These are phyloP conservation scores for Dermolepida albohirtum DNA, from an alignment of 2,888 invertebrate species.

Conservation along the genomic window DNA sequence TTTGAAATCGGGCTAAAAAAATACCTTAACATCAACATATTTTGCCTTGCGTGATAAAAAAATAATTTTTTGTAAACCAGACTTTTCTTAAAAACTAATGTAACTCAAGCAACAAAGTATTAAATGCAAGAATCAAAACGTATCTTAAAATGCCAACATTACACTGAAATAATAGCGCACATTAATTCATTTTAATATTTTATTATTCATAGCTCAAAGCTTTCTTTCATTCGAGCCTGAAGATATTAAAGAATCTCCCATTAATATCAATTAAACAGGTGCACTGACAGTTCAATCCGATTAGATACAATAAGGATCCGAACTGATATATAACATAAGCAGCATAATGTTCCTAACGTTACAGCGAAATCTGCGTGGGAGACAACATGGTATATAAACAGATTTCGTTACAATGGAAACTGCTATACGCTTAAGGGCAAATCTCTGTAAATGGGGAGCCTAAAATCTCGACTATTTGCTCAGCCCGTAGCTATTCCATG, in stretches of 20 bases:
- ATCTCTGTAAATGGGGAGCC: slow-evolving; percentile 48
- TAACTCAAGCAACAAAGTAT: too few species aligned
- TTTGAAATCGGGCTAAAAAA: too few species aligned
- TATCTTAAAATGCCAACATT: too few species aligned
- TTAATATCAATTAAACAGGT: slow-evolving; percentile 42
- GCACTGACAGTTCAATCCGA: slow-evolving; percentile 32
- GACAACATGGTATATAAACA: slow-evolving; percentile 61
- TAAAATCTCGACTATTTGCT: slow-evolving; percentile 50
- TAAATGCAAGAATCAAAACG: too few species aligned
- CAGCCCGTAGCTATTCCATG: slow-evolving; percentile 51
- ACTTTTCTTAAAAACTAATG: too few species aligned
- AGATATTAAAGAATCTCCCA: background rate
- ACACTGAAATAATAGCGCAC: too few species aligned
- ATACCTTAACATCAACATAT: too few species aligned
- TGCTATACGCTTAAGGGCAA: slow-evolving; percentile 48
- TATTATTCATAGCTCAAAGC: too few species aligned
- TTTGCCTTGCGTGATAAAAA: too few species aligned
- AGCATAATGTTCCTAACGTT: slow-evolving; percentile 35
- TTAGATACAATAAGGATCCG: slow-evolving; percentile 38
- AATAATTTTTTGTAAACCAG: too few species aligned
- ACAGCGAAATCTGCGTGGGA: slow-evolving; percentile 63
- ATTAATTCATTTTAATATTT: too few species aligned
- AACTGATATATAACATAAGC: slow-evolving; percentile 22
- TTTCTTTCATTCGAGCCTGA: too few species aligned
- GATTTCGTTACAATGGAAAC: slow-evolving; percentile 53